These are phyloP conservation scores for Hystrix brachyura DNA, from an alignment of 2,113 vertebrate species.

Conservation along the genomic window DNA sequence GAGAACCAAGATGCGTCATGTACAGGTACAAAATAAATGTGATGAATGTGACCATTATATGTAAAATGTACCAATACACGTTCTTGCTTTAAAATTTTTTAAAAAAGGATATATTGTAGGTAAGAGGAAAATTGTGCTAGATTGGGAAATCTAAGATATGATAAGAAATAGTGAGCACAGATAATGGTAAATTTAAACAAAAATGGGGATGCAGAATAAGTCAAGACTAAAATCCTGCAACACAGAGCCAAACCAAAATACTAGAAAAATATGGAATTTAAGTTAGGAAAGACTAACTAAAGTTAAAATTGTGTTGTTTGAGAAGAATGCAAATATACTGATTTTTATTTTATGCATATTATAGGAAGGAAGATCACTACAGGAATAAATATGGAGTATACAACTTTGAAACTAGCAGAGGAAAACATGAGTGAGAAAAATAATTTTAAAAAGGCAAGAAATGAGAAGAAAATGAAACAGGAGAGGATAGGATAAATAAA, in stretches of 20 bases:
- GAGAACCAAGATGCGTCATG: too few species aligned
- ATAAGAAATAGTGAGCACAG: neutral
- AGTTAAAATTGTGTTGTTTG: neutral
- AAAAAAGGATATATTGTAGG: neutral
- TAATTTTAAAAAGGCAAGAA: conserved; percentile 1
- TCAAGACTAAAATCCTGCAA: neutral
- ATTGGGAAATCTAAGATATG: neutral
- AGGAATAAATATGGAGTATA: neutral
- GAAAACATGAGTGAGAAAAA: neutral
- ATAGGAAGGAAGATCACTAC: neutral
- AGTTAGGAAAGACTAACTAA: neutral
- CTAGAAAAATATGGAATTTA: neutral
- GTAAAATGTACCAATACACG: too few species aligned
- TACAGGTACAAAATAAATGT: too few species aligned
- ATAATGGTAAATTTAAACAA: neutral
- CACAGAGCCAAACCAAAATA: neutral
- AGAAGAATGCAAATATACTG: neutral
- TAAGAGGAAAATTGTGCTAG: neutral
- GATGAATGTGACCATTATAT: too few species aligned
- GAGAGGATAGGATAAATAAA: neutral
- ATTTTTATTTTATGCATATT: neutral
- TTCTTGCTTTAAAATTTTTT: too few species aligned
- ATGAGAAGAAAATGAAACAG: neutral
- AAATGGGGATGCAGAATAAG: neutral
- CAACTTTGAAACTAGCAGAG: neutral